Evolutionary conservation across 2,113 vertebrate genomes (phyloP).

Genomic region (Motacilla alba): DNA sequence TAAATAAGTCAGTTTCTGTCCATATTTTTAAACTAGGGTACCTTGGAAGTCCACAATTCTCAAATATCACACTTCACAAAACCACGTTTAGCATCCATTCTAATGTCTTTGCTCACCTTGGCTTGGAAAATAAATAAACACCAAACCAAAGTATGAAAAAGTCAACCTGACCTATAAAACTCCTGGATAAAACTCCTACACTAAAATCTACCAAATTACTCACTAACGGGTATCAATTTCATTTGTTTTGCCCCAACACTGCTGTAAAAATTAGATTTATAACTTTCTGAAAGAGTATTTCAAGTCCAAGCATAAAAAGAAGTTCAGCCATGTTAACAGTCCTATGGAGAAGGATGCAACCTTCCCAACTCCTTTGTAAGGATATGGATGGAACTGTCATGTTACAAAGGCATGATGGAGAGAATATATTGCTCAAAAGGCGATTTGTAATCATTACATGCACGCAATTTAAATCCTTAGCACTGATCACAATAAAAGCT

Average conservation of each 20-base stretch:
- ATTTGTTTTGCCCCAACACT: not conserved
- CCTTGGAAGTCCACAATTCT: not conserved
- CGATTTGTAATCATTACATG: not conserved
- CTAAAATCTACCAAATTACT: not conserved
- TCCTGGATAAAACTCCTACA: not conserved
- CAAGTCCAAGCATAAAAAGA: not conserved
- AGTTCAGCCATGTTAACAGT: not conserved
- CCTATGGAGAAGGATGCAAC: rapidly evolving
- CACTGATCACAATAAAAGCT: not conserved
- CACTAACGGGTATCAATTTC: not conserved
- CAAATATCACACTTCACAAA: not conserved
- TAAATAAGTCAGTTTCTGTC: not conserved
- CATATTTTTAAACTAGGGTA: not conserved
- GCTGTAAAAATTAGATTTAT: not conserved
- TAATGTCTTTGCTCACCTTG: not conserved
- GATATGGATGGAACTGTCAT: rapidly evolving
- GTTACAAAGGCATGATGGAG: not conserved
- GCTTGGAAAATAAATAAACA: not conserved
- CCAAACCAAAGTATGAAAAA: not conserved
- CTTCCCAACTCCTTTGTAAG: not conserved
- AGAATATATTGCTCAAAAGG: not conserved
- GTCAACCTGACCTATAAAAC: not conserved
- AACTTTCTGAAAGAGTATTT: not conserved
- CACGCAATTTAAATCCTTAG: not conserved
- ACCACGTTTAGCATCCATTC: not conserved